Conservation (phyloP, 2,888 invertebrate genomes). For the Lasioglossum vierecki region DNA sequence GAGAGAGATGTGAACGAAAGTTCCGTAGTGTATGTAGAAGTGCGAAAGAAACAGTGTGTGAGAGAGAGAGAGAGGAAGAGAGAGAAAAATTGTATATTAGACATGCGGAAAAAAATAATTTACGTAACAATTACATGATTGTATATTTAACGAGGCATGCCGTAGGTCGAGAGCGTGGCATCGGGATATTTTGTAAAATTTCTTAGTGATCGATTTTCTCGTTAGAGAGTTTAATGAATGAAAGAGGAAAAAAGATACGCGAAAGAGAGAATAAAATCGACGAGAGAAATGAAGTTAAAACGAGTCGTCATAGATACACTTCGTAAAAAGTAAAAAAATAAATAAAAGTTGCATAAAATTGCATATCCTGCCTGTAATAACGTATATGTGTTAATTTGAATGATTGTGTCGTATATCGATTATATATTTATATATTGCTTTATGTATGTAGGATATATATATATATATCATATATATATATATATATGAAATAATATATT, state of each 20-base stretch:
- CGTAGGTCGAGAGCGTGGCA: slow-evolving; percentile 63
- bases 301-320: slow-evolving; percentile 62
- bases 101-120: slow-evolving; percentile 46
- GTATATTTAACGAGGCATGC: slow-evolving; percentile 67
- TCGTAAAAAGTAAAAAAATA: slow-evolving; percentile 53
- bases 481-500: slow-evolving; percentile 67
- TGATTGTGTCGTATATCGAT: slow-evolving; percentile 73
- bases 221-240: slow-evolving; percentile 49
- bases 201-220: slow-evolving; percentile 68
- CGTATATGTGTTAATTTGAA: slow-evolving; percentile 71
- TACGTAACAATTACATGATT: slow-evolving; percentile 62
- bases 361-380: slow-evolving; percentile 74
- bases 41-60: background rate
- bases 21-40: slow-evolving; percentile 30
- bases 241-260: slow-evolving; percentile 2
- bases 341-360: slow-evolving; percentile 69
- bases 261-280: background rate
- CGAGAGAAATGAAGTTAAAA: slow-evolving; percentile 31
- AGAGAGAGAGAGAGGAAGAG: background rate
- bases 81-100: slow-evolving; percentile 61
- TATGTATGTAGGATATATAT: slow-evolving; percentile 71
- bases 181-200: slow-evolving; percentile 72
- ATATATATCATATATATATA: slow-evolving; percentile 51
- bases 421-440: slow-evolving; percentile 74
- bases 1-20: background rate